Evolutionary conservation across 2,797 vertebrate species (phyloP), one percentile per base, ranked within the genome.

Genomic region (Esox masquinongy): DNA sequence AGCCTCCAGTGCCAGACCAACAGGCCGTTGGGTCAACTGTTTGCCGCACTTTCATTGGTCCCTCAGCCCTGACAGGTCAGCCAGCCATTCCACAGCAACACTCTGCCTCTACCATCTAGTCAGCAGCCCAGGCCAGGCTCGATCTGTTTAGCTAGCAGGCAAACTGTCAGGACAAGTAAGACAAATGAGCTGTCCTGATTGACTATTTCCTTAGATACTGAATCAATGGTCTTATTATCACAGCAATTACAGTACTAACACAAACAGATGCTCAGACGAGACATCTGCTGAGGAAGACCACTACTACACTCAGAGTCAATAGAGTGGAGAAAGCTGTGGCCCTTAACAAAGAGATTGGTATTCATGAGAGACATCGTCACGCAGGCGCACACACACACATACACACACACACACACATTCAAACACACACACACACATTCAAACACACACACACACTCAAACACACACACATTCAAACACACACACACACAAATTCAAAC

Each of bases 151-250:
- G 88, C 87, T 90, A 91, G 92, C 93, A 94, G 93, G 92, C 81
- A 88, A 89, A 89, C 90, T 95, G 94, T 96, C 95, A 95, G 92
- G 91, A 92, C 96, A 96, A 97, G 94, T 95, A 96, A 97, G 96
- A 97, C 92, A 92, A 95, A 97, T 96, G 95, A 87, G 91, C 92
- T 92, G 90, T 92, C 93, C 93, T 94, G 92, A 94, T 93, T 93
- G 95, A 96, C 95, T 95, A 95, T 94, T 96, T 95, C 95, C 94
- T 96, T 92, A 96, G 94, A 94, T 94, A 93, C 93, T 92, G 92
- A 96, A 97, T 96, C 96, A 97, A 95, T 94, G 95, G 94, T 89
- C 93, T 96, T 95, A 96, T 97, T 96, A 96, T 97, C 94, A 93
- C 94, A 87, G 91, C 94, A 96, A 96, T 96, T 96, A 95, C 92